Evolutionary conservation across 2,888 invertebrate genomes (phyloP).

Genomic region (Chymomyza amoena): DNA sequence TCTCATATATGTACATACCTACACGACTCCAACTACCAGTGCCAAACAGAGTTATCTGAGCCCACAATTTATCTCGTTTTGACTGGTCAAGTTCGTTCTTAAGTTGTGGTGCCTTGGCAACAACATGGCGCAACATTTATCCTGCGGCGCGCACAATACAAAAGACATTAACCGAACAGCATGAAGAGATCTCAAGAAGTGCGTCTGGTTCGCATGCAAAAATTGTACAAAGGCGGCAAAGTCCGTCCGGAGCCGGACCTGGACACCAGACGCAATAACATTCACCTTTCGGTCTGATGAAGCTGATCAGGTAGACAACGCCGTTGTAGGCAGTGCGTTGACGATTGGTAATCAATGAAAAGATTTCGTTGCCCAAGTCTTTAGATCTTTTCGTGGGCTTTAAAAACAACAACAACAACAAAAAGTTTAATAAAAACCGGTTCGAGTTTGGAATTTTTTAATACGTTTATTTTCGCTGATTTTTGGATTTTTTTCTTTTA

Average conservation of each 20-base stretch:
- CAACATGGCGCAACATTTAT: slow-evolving; percentile 24
- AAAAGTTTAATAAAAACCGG: slow-evolving; percentile 23
- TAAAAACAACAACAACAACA: neutral
- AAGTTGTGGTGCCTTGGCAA: slow-evolving; percentile 21
- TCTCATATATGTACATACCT: neutral
- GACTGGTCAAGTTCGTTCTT: slow-evolving; percentile 47
- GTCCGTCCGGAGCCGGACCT: neutral
- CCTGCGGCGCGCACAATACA: slow-evolving; percentile 13
- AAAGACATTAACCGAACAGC: neutral
- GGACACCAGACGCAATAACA: neutral
- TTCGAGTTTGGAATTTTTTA: slow-evolving; percentile 30
- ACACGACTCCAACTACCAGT: neutral
- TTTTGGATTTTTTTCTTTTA: slow-evolving; percentile 9
- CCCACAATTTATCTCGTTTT: slow-evolving; percentile 65
- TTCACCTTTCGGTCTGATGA: slow-evolving; percentile 44
- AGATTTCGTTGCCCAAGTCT: slow-evolving; percentile 31
- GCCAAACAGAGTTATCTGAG: slow-evolving; percentile 31
- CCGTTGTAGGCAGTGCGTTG: slow-evolving; percentile 15
- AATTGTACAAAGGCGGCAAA: slow-evolving; percentile 38
- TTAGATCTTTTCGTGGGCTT: slow-evolving; percentile 8
- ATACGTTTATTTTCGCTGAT: slow-evolving; percentile 2
- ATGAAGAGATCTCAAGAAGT: slow-evolving; percentile 11
- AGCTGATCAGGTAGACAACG: slow-evolving; percentile 51
- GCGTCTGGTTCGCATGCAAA: slow-evolving; percentile 29
- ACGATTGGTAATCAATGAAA: slow-evolving; percentile 65